Evolutionary conservation across 1,140 invertebrate genomes (phyloP).

Genomic region (Vanessa tameamea): DNA sequence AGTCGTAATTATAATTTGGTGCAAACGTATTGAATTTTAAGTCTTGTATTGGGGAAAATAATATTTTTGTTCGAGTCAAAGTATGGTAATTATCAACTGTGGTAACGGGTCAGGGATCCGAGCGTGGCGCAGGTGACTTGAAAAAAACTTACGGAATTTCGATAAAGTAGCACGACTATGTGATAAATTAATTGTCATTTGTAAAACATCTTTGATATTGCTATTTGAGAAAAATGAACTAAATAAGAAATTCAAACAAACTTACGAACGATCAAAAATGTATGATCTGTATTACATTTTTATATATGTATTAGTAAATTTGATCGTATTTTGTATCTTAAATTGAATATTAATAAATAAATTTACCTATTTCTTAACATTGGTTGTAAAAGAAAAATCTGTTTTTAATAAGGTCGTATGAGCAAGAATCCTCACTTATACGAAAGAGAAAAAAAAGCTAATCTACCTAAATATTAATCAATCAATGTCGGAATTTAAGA

Average conservation of each 20-base stretch:
- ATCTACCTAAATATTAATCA: too few species aligned
- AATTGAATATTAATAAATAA: too few species aligned
- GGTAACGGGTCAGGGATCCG: conserved; percentile 50
- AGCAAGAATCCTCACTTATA: too few species aligned
- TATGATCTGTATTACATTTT: too few species aligned
- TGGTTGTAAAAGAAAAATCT: too few species aligned
- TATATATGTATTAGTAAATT: too few species aligned
- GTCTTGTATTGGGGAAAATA: conserved; percentile 56
- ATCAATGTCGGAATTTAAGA: too few species aligned
- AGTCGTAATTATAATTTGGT: conserved; percentile 72
- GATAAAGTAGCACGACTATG: conserved; percentile 48
- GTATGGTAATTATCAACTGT: conserved; percentile 63
- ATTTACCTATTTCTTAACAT: too few species aligned
- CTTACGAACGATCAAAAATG: too few species aligned
- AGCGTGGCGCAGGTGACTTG: conserved; percentile 56
- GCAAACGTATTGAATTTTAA: conserved; percentile 73
- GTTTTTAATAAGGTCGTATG: too few species aligned
- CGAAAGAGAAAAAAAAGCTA: too few species aligned
- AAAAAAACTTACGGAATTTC: conserved; percentile 64
- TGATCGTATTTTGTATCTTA: too few species aligned
- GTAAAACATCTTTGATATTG: conserved; percentile 20
- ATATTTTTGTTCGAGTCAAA: conserved; percentile 56
- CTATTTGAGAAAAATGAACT: background rate
- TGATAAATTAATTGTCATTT: conserved; percentile 35
- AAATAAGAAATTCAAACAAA: background rate